These are phyloP conservation scores for Watsonalla cultraria DNA, from an alignment of 2,888 invertebrate species.

Conservation along the genomic window DNA sequence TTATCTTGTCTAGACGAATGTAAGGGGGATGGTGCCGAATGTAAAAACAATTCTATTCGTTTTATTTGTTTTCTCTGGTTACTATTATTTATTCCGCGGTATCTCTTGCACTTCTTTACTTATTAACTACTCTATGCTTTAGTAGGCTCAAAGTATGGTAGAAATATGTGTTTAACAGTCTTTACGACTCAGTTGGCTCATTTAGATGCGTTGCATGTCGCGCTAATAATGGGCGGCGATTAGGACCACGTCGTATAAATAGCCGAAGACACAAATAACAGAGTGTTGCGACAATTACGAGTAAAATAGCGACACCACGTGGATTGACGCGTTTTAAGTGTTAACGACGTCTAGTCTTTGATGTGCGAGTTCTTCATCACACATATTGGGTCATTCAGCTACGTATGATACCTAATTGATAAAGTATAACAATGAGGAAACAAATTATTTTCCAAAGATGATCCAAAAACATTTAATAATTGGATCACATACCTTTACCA, in stretches of 20 bases:
- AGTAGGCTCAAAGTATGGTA: neutral
- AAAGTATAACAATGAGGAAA: too few relatives aligned
- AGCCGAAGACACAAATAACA: constrained; percentile 33
- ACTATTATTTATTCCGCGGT: too few relatives aligned
- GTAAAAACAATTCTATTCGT: too few relatives aligned
- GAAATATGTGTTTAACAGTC: neutral
- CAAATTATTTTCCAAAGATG: too few relatives aligned
- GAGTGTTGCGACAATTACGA: constrained; percentile 34
- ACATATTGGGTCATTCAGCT: neutral
- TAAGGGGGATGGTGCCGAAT: neutral
- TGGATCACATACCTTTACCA: too few relatives aligned
- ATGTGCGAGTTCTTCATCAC: neutral
- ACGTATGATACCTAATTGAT: neutral
- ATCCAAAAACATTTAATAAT: too few relatives aligned
- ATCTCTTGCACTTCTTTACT: too few relatives aligned
- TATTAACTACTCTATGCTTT: neutral
- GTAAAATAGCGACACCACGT: constrained; percentile 41
- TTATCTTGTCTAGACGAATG: constrained; percentile 34
- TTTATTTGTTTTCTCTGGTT: too few relatives aligned
- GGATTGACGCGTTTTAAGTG: constrained; percentile 1
- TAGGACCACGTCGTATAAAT: constrained; percentile 46
- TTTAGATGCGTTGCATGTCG: constrained; percentile 43
- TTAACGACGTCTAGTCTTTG: neutral
- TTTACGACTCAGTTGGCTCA: constrained; percentile 24
- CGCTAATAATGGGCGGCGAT: constrained; percentile 41